phyloP scores from a whole-genome alignment of 1,140 invertebrate genomes.

The Neotoxoptera formosana region DNA sequence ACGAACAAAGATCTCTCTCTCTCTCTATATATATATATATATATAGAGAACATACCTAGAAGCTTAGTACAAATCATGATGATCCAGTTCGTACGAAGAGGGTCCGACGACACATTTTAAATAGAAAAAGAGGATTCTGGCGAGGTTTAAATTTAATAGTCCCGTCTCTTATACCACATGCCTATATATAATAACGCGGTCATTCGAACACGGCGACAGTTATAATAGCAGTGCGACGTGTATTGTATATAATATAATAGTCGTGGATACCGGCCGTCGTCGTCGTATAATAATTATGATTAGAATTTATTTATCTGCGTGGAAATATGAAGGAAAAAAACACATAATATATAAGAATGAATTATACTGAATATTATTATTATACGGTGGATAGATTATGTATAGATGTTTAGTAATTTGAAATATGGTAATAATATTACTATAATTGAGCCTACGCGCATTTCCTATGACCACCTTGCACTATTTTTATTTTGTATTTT shows the following conservation, averaged over 20 bases:
- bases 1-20: neutral
- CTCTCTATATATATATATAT: no score
- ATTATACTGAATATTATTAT: neutral
- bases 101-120: neutral
- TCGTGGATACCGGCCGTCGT: neutral
- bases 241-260: neutral
- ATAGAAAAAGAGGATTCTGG: neutral
- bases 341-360: neutral
- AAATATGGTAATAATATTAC: neutral
- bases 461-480: conserved; percentile 22
- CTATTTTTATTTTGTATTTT: neutral
- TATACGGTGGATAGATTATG: neutral
- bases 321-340: neutral
- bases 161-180: neutral
- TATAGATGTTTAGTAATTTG: neutral
- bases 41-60: no score
- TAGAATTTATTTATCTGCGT: neutral
- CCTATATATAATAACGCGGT: neutral
- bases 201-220: neutral
- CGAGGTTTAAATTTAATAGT: neutral
- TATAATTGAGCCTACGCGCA: neutral
- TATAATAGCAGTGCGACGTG: neutral
- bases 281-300: neutral
- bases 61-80: neutral
- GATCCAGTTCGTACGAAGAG: neutral